Base-by-base conservation (phyloP, 2,797 vertebrate genomes). In the Coracias cyanogaster region DNA sequence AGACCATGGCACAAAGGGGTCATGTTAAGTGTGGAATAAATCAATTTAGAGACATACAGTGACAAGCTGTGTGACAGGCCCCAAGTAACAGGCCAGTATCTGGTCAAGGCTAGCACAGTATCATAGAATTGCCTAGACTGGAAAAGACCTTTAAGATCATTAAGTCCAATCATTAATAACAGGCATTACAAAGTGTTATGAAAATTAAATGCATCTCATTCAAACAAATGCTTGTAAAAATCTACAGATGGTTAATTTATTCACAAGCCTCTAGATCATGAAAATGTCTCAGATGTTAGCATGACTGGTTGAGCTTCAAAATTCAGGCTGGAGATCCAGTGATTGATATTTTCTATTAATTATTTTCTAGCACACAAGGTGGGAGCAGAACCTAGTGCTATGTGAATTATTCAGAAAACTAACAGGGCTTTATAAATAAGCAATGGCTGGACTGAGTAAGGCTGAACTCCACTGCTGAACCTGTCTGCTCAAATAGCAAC, bases 241-340 rank as follows among this genome's bases (percentile, higher is more conserved):
- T 76, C 43, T 64, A 16, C n/a, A 9, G n/a, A 33, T 15, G 11
- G 9, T 45, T 15, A 35, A 17, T 60, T 79, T 26, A 39, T 35
- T 92, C 35, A 29, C 0, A 0, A 1, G 0, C n/a, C 8, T 87
- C 58, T 58, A 49, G 43, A 78, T 62, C 4, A 28, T 16, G 22
- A 74, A 51, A 41, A 76, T 17, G 6, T 51, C 41, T 90, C n/a
- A 14, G 51, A 58, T 41, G 70, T 89, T n/a, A 62, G 19, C 41
- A 22, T 21, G 37, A 17, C 31, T 61, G 33, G 12, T 57, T 89
- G 52, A 74, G 57, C 45, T 49, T 74, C 12, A 24, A 25, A 15
- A 49, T 77, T 69, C 28, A 89, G 35, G 18, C 11, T 58, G 35
- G 26, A 67, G 39, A 72, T 24, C 25, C 2, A 2, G 46, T n/a